Base-by-base conservation (phyloP, 2,888 invertebrate genomes). In the Agrochola macilenta region DNA sequence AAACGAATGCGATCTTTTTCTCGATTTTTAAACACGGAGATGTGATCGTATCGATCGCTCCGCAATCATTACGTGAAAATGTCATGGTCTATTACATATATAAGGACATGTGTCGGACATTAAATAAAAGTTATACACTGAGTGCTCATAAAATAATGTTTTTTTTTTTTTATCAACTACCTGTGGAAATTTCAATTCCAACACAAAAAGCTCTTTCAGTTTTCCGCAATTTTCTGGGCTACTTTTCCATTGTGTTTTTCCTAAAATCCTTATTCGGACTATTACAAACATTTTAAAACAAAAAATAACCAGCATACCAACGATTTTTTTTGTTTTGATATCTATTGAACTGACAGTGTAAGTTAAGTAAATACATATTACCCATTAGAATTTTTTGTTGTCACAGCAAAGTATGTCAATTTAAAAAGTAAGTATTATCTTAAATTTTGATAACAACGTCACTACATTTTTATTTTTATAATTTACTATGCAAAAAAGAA, bases 21-120 rank as follows among this genome's bases (percentile, higher is more conserved):
- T 46, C 46, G 14, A 12, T 46, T 46, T 46, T 46, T 46, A 23
- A 54, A 54, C 9, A 11, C 23, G 23, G 23, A 54, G 57, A n/a
- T 30, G 17, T 17, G 30, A 57, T 68, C 7, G 23, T 17, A 73
- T 69, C 30, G 11, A 54, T 54, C 23, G 8, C 23, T 43, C 23
- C 69, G 23, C 73, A 69, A 54, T 57, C 30, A 69, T 57, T 20
- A 69, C 54, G 39, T 69, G 39, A 54, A 39, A 69, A 54, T 35
- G n/a, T 35, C 35, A 39, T 11, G 9, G 5, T 52, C 9, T n/a
- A 14, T n/a, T n/a, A n/a, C n/a, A n/a, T 49, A 49, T n/a, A 39
- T 23, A 66, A 26, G 58, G 14, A 52, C 52, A 52, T 20, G 52
- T 20, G 43, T 8, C 20, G 7, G 20, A 20, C 52, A 52, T 17